A percentile compares a stretch with the other conserved stretches of the same genome.
These are phyloP conservation scores for Hipparchia semele DNA, from an alignment of 2,888 invertebrate species.

Conservation along the genomic window DNA sequence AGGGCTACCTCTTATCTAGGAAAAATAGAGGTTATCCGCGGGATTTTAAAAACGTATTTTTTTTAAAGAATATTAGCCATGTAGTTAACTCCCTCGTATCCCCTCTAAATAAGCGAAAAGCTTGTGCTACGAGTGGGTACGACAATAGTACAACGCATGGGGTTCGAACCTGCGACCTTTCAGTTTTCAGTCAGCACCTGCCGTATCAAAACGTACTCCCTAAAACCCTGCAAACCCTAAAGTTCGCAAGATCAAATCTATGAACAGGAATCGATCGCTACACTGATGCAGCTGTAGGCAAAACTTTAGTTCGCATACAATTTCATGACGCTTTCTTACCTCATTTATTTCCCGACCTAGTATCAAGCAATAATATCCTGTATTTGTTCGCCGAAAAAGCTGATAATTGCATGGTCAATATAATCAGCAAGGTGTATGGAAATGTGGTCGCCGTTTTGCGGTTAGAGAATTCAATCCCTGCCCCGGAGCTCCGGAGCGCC, in stretches of 20 bases:
- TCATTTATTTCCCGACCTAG: background rate
- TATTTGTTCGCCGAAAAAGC: background rate
- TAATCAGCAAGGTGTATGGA: background rate
- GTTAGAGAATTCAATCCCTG: slow-evolving; percentile 12
- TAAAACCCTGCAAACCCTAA: background rate
- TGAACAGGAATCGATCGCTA: background rate
- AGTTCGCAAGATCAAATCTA: background rate
- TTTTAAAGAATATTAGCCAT: too few relatives aligned
- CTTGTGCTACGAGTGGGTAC: too few relatives aligned
- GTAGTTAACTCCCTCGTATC: too few relatives aligned
- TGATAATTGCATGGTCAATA: background rate
- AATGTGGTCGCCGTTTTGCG: slow-evolving; percentile 6
- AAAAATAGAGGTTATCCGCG: too few relatives aligned
- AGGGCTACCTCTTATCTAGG: too few relatives aligned
- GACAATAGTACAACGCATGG: too few relatives aligned
- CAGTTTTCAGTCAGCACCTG: too few relatives aligned
- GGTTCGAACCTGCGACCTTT: too few relatives aligned
- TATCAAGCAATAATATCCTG: background rate
- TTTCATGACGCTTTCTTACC: slow-evolving; percentile 2
- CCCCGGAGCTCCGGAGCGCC: background rate
- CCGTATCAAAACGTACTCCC: background rate
- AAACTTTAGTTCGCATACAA: background rate
- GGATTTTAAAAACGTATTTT: too few relatives aligned
- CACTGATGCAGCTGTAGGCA: background rate
- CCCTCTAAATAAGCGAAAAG: too few relatives aligned